Conservation (phyloP, 2,888 invertebrate genomes). For the Leucophenga maculata region DNA sequence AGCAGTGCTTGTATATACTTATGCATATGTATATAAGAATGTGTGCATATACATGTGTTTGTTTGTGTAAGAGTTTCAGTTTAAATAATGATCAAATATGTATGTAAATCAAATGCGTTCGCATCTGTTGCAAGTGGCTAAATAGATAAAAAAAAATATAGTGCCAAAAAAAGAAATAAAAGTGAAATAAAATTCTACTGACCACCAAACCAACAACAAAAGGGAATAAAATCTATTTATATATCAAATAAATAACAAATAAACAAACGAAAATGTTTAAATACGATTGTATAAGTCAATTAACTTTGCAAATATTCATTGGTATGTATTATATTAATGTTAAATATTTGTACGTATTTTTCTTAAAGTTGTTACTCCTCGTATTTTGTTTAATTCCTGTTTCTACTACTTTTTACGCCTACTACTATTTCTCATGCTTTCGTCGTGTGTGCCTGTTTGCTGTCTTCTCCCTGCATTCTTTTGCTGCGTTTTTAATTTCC, state of each 20-base stretch:
- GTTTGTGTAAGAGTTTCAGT: background rate
- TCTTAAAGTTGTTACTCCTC: background rate
- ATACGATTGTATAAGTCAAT: slow-evolving; percentile 51
- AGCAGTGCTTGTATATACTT: too few species aligned
- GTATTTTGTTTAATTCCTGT: slow-evolving; percentile 1
- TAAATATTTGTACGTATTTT: too few species aligned
- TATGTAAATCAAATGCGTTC: background rate
- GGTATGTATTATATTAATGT: slow-evolving; percentile 48
- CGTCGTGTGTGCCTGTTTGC: slow-evolving; percentile 31
- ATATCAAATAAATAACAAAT: slow-evolving; percentile 30
- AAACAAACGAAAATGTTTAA: slow-evolving; percentile 48
- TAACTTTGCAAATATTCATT: slow-evolving; percentile 50
- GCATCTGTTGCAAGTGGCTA: slow-evolving; percentile 2
- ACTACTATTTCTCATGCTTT: background rate
- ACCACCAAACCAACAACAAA: too few species aligned
- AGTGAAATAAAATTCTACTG: too few species aligned
- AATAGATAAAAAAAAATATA: too few species aligned
- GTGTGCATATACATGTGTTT: too few species aligned
- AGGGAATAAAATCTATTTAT: background rate
- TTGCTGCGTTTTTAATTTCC: slow-evolving; percentile 32
- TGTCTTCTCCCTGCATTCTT: background rate
- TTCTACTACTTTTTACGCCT: background rate
- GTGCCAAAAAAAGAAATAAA: too few species aligned
- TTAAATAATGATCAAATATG: background rate
- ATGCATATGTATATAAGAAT: too few species aligned